phyloP scores from a whole-genome alignment of 2,888 invertebrate species.

The Venusia cambrica region DNA sequence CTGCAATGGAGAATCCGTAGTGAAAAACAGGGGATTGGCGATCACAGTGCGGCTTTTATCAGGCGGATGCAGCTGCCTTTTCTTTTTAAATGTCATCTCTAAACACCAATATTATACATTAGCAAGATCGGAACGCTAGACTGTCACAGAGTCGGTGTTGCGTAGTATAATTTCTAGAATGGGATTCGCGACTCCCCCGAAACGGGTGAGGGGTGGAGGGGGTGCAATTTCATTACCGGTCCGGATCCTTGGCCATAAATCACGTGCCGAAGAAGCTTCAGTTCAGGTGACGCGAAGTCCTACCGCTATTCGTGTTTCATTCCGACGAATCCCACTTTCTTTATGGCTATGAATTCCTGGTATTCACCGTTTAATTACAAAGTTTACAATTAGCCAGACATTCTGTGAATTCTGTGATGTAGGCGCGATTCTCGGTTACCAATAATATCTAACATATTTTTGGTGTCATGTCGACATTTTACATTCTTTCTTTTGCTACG shows the following conservation, averaged over 20 bases:
- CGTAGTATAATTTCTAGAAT: conserved; percentile 80
- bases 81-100: too few relatives aligned
- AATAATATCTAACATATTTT: too few relatives aligned
- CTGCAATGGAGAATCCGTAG: too few relatives aligned
- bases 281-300: conserved; percentile 80
- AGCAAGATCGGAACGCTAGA: conserved; percentile 18
- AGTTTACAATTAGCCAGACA: conserved; percentile 46
- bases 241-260: conserved; percentile 81
- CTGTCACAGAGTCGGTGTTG: conserved; percentile 56
- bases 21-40: too few relatives aligned
- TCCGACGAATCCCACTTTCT: conserved; percentile 68
- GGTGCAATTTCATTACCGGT: conserved; percentile 81
- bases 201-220: conserved; percentile 61
- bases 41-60: too few relatives aligned
- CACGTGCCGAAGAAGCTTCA: conserved; percentile 81
- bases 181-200: conserved; percentile 56
- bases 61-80: too few relatives aligned
- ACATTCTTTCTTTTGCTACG: too few relatives aligned
- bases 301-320: conserved; percentile 71
- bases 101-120: too few relatives aligned
- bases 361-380: conserved; percentile 68
- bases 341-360: conserved; percentile 70
- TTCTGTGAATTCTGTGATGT: conserved; percentile 8
- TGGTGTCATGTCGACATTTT: too few relatives aligned
- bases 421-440: conserved; percentile 4